phyloP scores from a whole-genome alignment of 1,140 invertebrate species.

The Scaptomyza graminum region DNA sequence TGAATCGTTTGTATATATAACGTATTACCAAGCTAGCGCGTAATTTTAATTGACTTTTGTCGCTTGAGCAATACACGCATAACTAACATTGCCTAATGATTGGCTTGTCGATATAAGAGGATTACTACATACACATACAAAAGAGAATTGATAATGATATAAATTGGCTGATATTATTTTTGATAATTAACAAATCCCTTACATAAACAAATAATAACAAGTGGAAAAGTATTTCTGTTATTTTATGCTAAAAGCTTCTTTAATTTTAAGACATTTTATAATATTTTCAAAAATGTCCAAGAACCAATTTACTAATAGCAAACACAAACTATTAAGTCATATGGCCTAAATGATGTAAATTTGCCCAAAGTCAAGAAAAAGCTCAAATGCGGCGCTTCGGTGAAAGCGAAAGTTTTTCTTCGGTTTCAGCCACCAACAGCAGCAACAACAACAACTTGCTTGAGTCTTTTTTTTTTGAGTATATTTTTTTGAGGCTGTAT shows the following conservation, averaged over 20 bases:
- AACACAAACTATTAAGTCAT: background rate
- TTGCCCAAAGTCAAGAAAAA: slow-evolving; percentile 28
- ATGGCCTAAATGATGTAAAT: background rate
- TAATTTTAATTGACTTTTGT: slow-evolving; percentile 43
- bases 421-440: background rate
- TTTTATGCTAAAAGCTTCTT: too few species aligned
- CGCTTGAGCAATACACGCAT: slow-evolving; percentile 24
- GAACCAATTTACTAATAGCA: background rate
- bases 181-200: background rate
- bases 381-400: slow-evolving; percentile 39
- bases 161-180: background rate
- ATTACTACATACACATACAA: background rate
- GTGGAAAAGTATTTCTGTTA: too few species aligned
- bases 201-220: too few species aligned
- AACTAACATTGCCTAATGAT: slow-evolving; percentile 14
- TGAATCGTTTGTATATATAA: slow-evolving; percentile 5
- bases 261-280: too few species aligned
- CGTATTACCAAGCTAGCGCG: slow-evolving; percentile 15
- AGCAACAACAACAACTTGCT: slow-evolving; percentile 29
- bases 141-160: background rate
- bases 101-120: background rate
- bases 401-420: slow-evolving; percentile 81
- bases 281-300: background rate
- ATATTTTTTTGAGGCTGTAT: slow-evolving; percentile 5
- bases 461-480: slow-evolving; percentile 11